Evolutionary conservation across 2,888 invertebrate species (phyloP), one percentile per base, ranked within the genome.

Genomic region (Sarcophaga carnaria): DNA sequence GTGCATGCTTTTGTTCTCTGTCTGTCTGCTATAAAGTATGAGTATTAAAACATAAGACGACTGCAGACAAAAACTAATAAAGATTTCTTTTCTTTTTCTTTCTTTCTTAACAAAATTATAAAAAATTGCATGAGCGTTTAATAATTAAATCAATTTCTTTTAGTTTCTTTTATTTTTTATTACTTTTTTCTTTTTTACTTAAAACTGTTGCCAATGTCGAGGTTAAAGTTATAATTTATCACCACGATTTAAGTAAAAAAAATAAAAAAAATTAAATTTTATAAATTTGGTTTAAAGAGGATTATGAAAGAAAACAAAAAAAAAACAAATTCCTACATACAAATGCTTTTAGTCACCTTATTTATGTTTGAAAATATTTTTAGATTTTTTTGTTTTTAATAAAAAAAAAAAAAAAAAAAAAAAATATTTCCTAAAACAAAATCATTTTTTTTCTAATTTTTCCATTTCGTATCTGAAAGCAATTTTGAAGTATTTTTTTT

Each of bases 51-150:
- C 22, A 62, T 10, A 75, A 66, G 74, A 17, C 25, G 74, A 17
- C 25, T 54, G 47, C 87, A 87, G 87, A 87, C 87, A 82, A 84
- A 87, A 83, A 82, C 75, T 82, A 79, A 87, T 87, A 87, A 84
- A 87, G 84, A 84, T 76, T 84, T 87, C 25, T 37, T 37, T 14
- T 49, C 25, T 8, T 14, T 49, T 59, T 25, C 37, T 64, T n/a
- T 49, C 22, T 27, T 45, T 49, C 54, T 54, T 4, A 77, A 79
- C 81, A 78, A 80, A 80, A 83, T 10, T 25, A 69, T 74, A 80
- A 87, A 81, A 80, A 70, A 59, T 47, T 60, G 45, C 62, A 64
- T 71, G 12, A 54, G 10, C 4, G 60, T 54, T 54, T 54, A 14
- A 54, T 54, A 54, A 54, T 54, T 54, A 54, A 54, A 54, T 54